These are phyloP conservation scores for Tenthredo notha DNA, from an alignment of 2,888 invertebrate genomes.

Conservation along the genomic window DNA sequence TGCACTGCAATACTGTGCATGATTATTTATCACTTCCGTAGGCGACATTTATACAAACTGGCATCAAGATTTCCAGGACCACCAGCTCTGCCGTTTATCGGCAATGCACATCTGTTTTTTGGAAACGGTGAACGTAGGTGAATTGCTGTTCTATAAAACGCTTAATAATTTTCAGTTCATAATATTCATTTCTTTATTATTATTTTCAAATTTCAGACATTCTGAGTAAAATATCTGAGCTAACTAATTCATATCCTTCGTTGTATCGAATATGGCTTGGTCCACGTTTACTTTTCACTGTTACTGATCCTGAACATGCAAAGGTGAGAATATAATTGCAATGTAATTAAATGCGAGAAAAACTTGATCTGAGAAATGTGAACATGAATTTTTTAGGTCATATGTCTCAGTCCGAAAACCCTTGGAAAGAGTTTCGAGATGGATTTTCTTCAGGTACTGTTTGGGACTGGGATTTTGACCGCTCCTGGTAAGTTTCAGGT, in stretches of 20 bases:
- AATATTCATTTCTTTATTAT: neutral
- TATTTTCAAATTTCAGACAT: slow-evolving; percentile 60
- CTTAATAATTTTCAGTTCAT: neutral
- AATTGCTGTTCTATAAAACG: neutral
- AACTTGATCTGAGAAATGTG: neutral
- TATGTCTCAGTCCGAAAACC: neutral
- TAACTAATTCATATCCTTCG: slow-evolving; percentile 62
- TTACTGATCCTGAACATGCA: slow-evolving; percentile 65
- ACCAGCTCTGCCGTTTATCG: neutral
- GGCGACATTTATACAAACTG: neutral
- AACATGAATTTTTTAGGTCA: neutral
- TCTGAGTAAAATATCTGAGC: slow-evolving; percentile 59
- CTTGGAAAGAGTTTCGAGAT: neutral
- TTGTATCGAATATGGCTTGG: slow-evolving; percentile 65
- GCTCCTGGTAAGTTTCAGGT: slow-evolving; percentile 63
- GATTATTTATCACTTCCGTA: neutral
- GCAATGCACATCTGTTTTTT: slow-evolving; percentile 13
- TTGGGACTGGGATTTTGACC: slow-evolving; percentile 66
- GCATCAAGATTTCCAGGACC: neutral
- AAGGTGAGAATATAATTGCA: slow-evolving; percentile 61
- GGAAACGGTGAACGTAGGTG: slow-evolving; percentile 9
- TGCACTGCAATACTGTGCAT: neutral
- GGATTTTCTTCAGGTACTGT: slow-evolving; percentile 61
- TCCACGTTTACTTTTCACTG: slow-evolving; percentile 59
- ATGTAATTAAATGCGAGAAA: neutral